Evolutionary conservation across 2,888 invertebrate genomes (phyloP).

Genomic region (Pomacea canaliculata): DNA sequence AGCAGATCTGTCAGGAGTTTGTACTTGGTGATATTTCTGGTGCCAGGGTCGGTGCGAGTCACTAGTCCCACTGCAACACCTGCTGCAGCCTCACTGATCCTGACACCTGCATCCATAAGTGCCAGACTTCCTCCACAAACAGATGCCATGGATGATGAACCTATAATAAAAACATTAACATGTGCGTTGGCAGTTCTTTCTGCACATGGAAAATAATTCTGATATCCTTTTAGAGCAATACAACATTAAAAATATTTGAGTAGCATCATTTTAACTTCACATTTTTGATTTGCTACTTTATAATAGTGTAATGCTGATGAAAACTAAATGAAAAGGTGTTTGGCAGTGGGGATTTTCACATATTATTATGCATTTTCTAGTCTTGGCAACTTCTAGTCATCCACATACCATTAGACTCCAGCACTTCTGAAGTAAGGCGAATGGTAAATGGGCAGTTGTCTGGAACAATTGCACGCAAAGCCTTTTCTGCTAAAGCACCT

Average conservation of each 20-base stretch:
- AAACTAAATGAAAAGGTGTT: no score
- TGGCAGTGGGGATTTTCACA: no score
- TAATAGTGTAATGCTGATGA: no score
- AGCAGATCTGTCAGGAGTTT: conserved; percentile 90
- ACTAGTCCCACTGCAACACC: conserved; percentile 96
- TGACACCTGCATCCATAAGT: conserved; percentile 95
- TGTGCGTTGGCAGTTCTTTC: not conserved
- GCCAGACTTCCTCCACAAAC: conserved; percentile 96
- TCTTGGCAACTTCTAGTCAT: no score
- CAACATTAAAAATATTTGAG: no score
- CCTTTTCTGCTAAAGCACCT: conserved; percentile 92
- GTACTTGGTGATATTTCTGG: conserved; percentile 77
- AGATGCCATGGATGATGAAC: conserved; percentile 98
- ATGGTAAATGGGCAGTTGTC: conserved; percentile 89
- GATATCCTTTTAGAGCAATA: no score
- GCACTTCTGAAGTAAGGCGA: conserved; percentile 84
- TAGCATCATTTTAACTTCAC: no score
- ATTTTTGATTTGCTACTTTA: no score
- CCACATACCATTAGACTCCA: conserved; percentile 86
- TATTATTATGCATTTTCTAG: no score
- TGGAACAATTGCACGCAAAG: conserved; percentile 86
- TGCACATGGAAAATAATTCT: not conserved
- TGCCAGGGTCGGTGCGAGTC: conserved; percentile 71
- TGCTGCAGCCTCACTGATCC: conserved; percentile 82
- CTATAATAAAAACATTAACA: conserved; percentile 70